Base-by-base conservation (phyloP, 2,888 invertebrate species). In the Megamerina dolium region DNA sequence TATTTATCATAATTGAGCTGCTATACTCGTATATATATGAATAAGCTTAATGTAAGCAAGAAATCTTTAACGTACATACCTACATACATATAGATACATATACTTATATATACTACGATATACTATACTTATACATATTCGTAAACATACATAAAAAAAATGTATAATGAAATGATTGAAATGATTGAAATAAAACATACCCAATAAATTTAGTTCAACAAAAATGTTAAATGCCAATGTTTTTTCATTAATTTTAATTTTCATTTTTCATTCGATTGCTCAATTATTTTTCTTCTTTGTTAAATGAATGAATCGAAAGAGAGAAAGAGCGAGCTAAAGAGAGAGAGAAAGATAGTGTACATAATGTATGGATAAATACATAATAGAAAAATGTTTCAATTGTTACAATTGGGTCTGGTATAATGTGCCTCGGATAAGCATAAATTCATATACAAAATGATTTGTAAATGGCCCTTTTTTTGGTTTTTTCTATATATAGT, bases 121-220 rank as follows among this genome's bases (percentile, higher is more conserved):
- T 42, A 29, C 27, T 43, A 10, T 31, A 44, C 14, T 13, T 14
- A 31, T 38, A 38, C 13, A 35, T 35, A 37, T 36, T 10, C 17
- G 41, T n/a, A n/a, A n/a, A n/a, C n/a, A n/a, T n/a, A n/a, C n/a
- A n/a, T n/a, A n/a, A n/a, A n/a, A n/a, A n/a, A n/a, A n/a, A n/a
- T n/a, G n/a, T 41, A 27, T 21, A 37, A 32, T 18, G 31, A 37
- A 18, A 60, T 56, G 18, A 32, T 31, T n/a, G 23, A 23, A 54
- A 43, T 57, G 52, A 52, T 60, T 52, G 61, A 55, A 60, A 53
- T 29, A 27, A 55, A 23, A 53, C 70, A 66, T 73, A 74, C 75
- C 75, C 75, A 75, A 75, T 75, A 75, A 75, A 75, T 73, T 75
- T 75, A 74, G 75, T 75, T 74, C 66, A 61, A 60, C 57, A 64